Base-by-base conservation (phyloP, 2,888 invertebrate species). In the Hypena proboscidalis region DNA sequence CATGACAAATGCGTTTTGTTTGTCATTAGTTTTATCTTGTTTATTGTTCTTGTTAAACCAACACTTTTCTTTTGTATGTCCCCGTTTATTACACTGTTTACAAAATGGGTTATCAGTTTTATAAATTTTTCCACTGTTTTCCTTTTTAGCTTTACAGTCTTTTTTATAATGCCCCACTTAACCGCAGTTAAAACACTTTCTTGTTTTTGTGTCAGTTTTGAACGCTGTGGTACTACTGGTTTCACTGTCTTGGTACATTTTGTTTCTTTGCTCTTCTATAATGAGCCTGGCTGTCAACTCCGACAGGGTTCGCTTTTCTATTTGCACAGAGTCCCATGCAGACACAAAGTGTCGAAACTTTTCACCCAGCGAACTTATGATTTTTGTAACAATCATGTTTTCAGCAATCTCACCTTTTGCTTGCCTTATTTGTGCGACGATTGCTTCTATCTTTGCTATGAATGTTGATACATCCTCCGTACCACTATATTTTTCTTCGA, bases 261-360 rank as follows among this genome's bases (percentile, higher is more conserved):
- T 49, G 5, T 42, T 4, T 19, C 45, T 19, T 13, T 50, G 44
- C 27, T 49, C 57, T 33, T 53, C 57, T 2, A 53, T 41, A 2
- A 53, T 26, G 3, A 57, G 21, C 15, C 50, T 45, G 0, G 52
- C 47, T 0, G 45, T 39, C 1, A 52, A 11, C 14, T 48, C 41
- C 6, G 50, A 33, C 9, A 42, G 23, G 0, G 40, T 50, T 34
- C 49, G 51, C 23, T 42, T 41, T 1, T 48, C 38, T 2, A 39
- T 40, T 1, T 46, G 46, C 2, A 36, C 56, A 11, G 56, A 48
- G 11, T 56, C 58, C 52, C 58, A 54, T 5, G 54, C 70, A 0
- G 67, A 67, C 3, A 64, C 35, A 39, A 72, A 74, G 43, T 72
- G 62, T 38, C 59, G 58, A 25, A 56, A 67, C 20, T 61, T 20